Conservation (phyloP, 1,140 invertebrate species). For the Pectinophora gossypiella region DNA sequence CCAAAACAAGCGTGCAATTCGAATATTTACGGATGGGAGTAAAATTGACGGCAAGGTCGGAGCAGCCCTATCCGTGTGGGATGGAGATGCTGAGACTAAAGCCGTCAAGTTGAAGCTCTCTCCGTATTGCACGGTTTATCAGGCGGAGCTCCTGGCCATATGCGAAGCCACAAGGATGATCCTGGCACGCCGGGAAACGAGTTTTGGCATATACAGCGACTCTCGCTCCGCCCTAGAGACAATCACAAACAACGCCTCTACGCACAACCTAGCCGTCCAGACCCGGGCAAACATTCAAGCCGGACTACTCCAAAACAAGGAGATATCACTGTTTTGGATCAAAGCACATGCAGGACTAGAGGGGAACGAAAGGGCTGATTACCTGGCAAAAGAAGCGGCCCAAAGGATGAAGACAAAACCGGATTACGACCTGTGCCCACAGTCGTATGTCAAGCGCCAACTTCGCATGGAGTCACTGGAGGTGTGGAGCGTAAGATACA, state of each 20-base stretch:
- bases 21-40: slow-evolving; percentile 3
- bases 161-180: neutral
- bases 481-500: neutral
- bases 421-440: neutral
- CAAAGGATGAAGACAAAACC: neutral
- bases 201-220: slow-evolving; percentile 5
- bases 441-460: neutral
- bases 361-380: neutral
- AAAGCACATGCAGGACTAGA: neutral
- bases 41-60: neutral
- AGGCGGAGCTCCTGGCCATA: slow-evolving; percentile 12
- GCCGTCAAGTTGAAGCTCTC: neutral
- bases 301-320: neutral
- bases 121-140: slow-evolving; percentile 12
- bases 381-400: neutral
- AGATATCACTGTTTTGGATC: neutral
- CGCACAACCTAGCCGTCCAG: neutral
- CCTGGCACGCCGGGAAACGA: no score
- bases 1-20: no score
- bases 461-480: neutral
- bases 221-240: slow-evolving; percentile 8
- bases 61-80: neutral
- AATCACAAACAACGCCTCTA: neutral
- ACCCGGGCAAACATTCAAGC: neutral
- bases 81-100: neutral